These are phyloP conservation scores for Apocrypta bakeri DNA, from an alignment of 1,140 invertebrate genomes.

Conservation along the genomic window DNA sequence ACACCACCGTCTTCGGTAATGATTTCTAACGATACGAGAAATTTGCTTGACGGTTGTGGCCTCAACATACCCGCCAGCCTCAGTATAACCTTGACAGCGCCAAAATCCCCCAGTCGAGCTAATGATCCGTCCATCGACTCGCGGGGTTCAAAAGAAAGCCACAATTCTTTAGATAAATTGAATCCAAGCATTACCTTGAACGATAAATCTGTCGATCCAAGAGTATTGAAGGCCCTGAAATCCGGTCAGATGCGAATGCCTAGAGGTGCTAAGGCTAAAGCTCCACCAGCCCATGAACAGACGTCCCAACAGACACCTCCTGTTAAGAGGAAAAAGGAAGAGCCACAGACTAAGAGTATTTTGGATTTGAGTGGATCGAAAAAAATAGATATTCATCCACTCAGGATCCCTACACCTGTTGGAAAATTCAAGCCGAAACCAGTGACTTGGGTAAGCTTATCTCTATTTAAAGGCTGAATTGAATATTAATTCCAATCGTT, in stretches of 20 bases:
- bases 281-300: neutral
- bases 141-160: slow-evolving; percentile 47
- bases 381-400: slow-evolving; percentile 58
- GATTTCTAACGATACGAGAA: slow-evolving; percentile 60
- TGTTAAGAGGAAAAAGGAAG: slow-evolving; percentile 53
- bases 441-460: slow-evolving; percentile 35
- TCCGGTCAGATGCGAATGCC: slow-evolving; percentile 59
- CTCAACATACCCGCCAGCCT: slow-evolving; percentile 69
- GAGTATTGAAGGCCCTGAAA: slow-evolving; percentile 62
- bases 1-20: slow-evolving; percentile 11
- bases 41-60: slow-evolving; percentile 66
- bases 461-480: neutral
- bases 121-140: slow-evolving; percentile 32
- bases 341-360: slow-evolving; percentile 54
- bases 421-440: slow-evolving; percentile 58
- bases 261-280: slow-evolving; percentile 9
- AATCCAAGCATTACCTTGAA: slow-evolving; percentile 65
- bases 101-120: slow-evolving; percentile 58
- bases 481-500: neutral
- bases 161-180: slow-evolving; percentile 57
- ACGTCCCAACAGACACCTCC: neutral
- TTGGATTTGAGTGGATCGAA: slow-evolving; percentile 64
- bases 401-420: slow-evolving; percentile 62
- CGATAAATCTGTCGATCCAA: slow-evolving; percentile 61
- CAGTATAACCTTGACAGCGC: slow-evolving; percentile 67